Evolutionary conservation across 2,888 invertebrate species (phyloP).

Genomic region (Athripsodes cinereus): DNA sequence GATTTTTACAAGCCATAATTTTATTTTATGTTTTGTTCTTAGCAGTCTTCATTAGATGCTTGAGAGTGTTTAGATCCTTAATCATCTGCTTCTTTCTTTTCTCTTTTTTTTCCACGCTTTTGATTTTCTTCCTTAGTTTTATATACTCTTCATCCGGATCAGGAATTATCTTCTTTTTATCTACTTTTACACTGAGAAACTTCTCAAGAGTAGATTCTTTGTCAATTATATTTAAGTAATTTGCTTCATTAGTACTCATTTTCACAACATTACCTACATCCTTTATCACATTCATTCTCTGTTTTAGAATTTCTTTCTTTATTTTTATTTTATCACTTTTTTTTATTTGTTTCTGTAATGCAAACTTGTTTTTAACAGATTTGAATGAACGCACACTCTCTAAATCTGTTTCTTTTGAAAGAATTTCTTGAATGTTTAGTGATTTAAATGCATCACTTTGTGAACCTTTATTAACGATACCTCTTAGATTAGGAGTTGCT

Average conservation of each 20-base stretch:
- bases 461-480: background rate
- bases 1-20: no score
- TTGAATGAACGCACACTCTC: slow-evolving; percentile 23
- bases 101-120: slow-evolving; percentile 21
- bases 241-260: background rate
- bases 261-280: slow-evolving; percentile 8
- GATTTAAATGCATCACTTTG: background rate
- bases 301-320: slow-evolving; percentile 24
- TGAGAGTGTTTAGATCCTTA: slow-evolving; percentile 20
- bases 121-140: slow-evolving; percentile 22
- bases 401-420: slow-evolving; percentile 22
- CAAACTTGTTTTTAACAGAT: slow-evolving; percentile 27
- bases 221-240: background rate
- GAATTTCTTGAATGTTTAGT: background rate
- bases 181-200: slow-evolving; percentile 8
- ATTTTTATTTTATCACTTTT: slow-evolving; percentile 23
- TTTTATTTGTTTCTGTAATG: slow-evolving; percentile 25
- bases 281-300: slow-evolving; percentile 20
- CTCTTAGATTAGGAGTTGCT: background rate
- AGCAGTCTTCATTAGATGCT: slow-evolving; percentile 16
- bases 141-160: slow-evolving; percentile 24
- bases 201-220: background rate
- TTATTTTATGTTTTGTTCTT: background rate
- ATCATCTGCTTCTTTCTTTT: slow-evolving; percentile 19
- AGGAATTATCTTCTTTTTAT: slow-evolving; percentile 16